These are phyloP conservation scores for Hyaena hyaena DNA, from an alignment of 2,113 vertebrate genomes.

Conservation along the genomic window DNA sequence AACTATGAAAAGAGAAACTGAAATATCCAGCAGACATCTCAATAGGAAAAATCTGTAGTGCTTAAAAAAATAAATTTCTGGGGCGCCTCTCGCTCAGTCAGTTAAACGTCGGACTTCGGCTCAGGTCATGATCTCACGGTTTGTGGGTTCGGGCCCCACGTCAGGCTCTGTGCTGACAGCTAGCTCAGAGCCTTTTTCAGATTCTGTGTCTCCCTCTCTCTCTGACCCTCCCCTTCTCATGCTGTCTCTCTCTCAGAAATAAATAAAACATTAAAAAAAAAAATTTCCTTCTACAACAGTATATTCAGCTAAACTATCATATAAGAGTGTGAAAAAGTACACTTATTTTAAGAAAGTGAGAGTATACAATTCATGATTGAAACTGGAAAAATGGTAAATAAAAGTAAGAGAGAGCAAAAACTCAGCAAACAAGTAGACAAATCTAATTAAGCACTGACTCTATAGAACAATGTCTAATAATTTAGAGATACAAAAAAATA, in stretches of 20 bases:
- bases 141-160: too few relatives aligned
- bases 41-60: not conserved
- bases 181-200: too few relatives aligned
- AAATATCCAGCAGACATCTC: not conserved
- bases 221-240: too few relatives aligned
- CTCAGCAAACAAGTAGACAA: not conserved
- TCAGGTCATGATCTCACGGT: too few relatives aligned
- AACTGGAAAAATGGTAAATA: conserved; percentile 34
- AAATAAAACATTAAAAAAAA: not conserved
- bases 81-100: too few relatives aligned
- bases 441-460: not conserved
- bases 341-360: not conserved
- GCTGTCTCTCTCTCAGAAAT: too few relatives aligned
- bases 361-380: not conserved
- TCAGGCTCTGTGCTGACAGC: too few relatives aligned
- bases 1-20: not conserved
- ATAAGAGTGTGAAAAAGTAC: not conserved
- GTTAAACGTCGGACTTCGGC: too few relatives aligned
- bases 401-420: not conserved
- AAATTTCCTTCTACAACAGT: not conserved
- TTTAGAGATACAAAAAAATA: not conserved
- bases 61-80: conserved; percentile 16
- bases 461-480: not conserved
- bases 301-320: not conserved
- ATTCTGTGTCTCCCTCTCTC: too few relatives aligned